Base-by-base conservation (phyloP, 2,113 vertebrate genomes). In the Probosciger aterrimus region DNA sequence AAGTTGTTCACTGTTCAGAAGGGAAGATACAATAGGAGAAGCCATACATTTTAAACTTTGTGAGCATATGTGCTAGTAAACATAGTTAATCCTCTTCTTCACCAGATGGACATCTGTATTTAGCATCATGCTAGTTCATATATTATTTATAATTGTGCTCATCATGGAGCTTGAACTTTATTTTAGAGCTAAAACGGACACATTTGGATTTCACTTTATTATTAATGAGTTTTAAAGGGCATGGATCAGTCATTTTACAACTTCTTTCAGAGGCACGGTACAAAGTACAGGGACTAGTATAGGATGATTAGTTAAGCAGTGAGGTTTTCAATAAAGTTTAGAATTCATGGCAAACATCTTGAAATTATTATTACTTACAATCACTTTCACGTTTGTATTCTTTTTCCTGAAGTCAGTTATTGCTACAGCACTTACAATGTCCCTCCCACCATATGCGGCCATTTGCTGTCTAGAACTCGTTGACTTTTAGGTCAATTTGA, bases 301-400 rank as follows among this genome's bases (percentile, higher is more conserved):
- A n/a, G 7, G 7, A 68, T 62, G 63, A 94, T 94, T 93, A 91
- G 90, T 93, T 94, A 96, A 92, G 85, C 64, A 82, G 88, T 65
- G 93, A 46, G 94, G 77, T 96, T 96, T 97, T 93, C 88, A 88
- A 79, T 88, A 91, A 90, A 47, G 78, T 70, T 97, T 95, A 47
- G 84, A 95, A 75, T 82, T 10, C 57, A 95, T 74, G 86, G 52
- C 82, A 71, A 95, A 68, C 91, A 96, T 96, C 90, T 97, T 97
- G 95, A 95, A 97, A 89, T 90, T 30, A 93, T 97, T 97, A 95
- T 90, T 97, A 96, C 78, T 94, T 92, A 53, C 47, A 86, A 76
- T 62, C 85, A 92, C 83, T 97, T 96, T 37, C 35, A 90, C 92
- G 80, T 86, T 92, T 96, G 80, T 88, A 64, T 49, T 63, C 41